A percentile compares a stretch with the other conserved stretches of the same genome.
Evolutionary conservation across 2,113 vertebrate species (phyloP).

Genomic region (Scomber scombrus): DNA sequence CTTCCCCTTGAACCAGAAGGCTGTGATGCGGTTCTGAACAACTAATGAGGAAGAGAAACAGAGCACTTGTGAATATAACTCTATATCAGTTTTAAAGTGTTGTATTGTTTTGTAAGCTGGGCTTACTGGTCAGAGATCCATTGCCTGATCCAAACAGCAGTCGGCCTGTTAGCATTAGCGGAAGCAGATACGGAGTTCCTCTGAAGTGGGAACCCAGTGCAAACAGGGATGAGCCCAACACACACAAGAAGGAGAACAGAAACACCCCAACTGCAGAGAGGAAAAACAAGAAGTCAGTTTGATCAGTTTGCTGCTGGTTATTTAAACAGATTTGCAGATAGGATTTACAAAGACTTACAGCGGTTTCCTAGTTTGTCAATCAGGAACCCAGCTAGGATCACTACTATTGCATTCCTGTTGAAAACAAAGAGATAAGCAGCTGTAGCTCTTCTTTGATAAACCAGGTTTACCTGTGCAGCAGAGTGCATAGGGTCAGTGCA

Average conservation of each 20-base stretch:
- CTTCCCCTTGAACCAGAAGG: slow-evolving; percentile 90
- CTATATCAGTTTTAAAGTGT: neutral
- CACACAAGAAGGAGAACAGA: slow-evolving; percentile 87
- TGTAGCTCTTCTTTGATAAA: neutral
- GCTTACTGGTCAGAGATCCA: slow-evolving; percentile 87
- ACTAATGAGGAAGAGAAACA: slow-evolving; percentile 66
- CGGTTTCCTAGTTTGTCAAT: slow-evolving; percentile 89
- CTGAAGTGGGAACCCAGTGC: slow-evolving; percentile 89
- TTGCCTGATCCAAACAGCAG: slow-evolving; percentile 89
- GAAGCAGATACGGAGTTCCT: slow-evolving; percentile 86
- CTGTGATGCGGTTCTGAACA: slow-evolving; percentile 88
- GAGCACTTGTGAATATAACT: neutral
- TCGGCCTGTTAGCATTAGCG: slow-evolving; percentile 87
- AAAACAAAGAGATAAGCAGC: slow-evolving; percentile 6
- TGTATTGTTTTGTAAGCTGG: neutral
- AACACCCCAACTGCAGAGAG: slow-evolving; percentile 84
- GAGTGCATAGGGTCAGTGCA: neutral
- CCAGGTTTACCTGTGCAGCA: neutral
- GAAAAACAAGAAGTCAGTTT: neutral
- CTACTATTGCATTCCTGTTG: slow-evolving; percentile 86
- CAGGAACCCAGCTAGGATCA: slow-evolving; percentile 87
- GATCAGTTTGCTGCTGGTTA: neutral
- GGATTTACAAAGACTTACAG: slow-evolving; percentile 76
- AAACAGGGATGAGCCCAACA: slow-evolving; percentile 87
- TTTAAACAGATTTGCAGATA: neutral